Conservation (phyloP, 2,888 invertebrate species). For the Lysandra bellargus region DNA sequence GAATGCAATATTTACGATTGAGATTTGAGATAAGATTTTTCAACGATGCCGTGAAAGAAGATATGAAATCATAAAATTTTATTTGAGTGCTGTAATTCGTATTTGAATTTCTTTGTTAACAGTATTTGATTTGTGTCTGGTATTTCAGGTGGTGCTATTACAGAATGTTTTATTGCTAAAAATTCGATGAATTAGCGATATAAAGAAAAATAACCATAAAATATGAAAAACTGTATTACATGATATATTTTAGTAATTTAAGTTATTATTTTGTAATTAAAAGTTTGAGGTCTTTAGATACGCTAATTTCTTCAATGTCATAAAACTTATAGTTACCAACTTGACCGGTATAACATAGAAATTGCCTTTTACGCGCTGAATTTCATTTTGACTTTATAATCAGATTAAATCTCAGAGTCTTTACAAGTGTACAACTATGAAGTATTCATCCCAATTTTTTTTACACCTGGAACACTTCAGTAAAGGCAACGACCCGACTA, state of each 20-base stretch:
- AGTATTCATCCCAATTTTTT: neutral
- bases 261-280: too few species aligned
- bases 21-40: conserved; percentile 15
- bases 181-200: neutral
- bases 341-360: too few species aligned
- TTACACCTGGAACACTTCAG: neutral
- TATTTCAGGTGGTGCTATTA: neutral
- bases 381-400: neutral
- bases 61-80: conserved; percentile 17
- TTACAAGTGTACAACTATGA: neutral
- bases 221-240: too few species aligned
- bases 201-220: neutral
- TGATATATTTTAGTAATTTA: too few species aligned
- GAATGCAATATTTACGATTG: conserved; percentile 10
- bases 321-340: too few species aligned
- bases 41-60: neutral
- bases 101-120: conserved; percentile 10
- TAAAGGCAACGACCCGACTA: neutral
- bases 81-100: neutral
- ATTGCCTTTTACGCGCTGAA: too few species aligned
- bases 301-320: too few species aligned
- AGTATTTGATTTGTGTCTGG: neutral
- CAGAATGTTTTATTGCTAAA: neutral
- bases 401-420: neutral
- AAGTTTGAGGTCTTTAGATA: too few species aligned